Conservation (phyloP, 2,888 invertebrate species). For the Petrolisthes manimaculis region DNA sequence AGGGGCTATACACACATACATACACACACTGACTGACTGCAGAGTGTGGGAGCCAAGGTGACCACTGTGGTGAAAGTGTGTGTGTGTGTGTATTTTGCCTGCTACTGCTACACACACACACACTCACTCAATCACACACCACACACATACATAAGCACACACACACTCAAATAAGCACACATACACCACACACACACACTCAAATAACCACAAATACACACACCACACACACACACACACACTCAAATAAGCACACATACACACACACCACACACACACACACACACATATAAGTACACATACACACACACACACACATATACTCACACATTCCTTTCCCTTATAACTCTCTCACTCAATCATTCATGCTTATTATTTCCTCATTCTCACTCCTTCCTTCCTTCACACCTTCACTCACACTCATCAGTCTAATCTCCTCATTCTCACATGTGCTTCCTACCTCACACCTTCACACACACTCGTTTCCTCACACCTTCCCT, state of each 20-base stretch:
- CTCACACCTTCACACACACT: background rate
- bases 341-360: background rate
- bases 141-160: too few species aligned
- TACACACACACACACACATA: background rate
- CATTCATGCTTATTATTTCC: background rate
- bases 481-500: background rate
- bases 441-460: background rate
- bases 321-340: background rate
- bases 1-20: too few species aligned
- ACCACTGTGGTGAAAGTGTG: too few species aligned
- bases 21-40: too few species aligned
- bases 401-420: background rate
- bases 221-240: background rate
- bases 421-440: background rate
- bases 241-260: background rate
- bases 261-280: background rate
- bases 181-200: too few species aligned
- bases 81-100: too few species aligned
- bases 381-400: background rate
- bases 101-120: too few species aligned
- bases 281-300: background rate
- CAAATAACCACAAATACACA: too few species aligned
- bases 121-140: too few species aligned
- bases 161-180: too few species aligned
- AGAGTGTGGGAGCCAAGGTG: too few species aligned